phyloP scores from a whole-genome alignment of 2,113 vertebrate genomes.

The Panthera tigris region DNA sequence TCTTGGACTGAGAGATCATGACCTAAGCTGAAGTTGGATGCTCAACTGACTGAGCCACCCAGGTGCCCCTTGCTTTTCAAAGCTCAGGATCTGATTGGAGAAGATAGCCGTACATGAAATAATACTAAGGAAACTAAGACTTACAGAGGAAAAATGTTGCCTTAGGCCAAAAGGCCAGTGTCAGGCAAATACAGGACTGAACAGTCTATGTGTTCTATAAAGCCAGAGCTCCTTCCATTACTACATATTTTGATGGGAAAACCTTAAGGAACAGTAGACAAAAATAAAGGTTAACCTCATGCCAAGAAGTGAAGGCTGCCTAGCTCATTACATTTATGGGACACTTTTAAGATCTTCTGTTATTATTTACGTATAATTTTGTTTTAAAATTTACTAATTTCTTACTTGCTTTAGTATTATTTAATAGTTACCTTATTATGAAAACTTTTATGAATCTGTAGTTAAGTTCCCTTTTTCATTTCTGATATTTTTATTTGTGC shows the following conservation, averaged over 20 bases:
- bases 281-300: conserved; percentile 12
- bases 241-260: neutral
- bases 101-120: neutral
- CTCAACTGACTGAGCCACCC: too few relatives aligned
- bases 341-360: neutral
- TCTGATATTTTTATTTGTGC: neutral
- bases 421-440: neutral
- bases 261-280: neutral
- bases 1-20: too few relatives aligned
- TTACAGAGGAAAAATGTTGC: neutral
- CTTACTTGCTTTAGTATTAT: neutral
- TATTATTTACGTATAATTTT: neutral
- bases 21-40: too few relatives aligned
- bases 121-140: neutral
- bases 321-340: neutral
- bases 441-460: neutral
- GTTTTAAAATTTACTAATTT: neutral
- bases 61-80: neutral
- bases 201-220: neutral
- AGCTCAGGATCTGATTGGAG: neutral
- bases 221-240: neutral
- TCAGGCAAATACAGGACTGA: neutral
- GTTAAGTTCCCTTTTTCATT: neutral
- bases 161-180: neutral
- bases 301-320: neutral